phyloP scores from a whole-genome alignment of 2,797 vertebrate genomes.

The Meda fulgida region DNA sequence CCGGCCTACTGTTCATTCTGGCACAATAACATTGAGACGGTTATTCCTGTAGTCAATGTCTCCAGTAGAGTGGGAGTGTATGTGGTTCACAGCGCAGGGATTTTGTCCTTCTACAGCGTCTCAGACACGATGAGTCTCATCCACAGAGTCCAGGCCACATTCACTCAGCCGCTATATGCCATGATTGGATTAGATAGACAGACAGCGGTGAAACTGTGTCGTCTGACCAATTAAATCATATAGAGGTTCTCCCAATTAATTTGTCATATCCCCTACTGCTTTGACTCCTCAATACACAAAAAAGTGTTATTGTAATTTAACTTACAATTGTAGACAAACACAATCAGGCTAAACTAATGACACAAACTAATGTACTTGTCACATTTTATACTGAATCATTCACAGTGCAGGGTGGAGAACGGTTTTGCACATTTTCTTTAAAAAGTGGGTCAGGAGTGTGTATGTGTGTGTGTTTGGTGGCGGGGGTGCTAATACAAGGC shows the following conservation, averaged over 20 bases:
- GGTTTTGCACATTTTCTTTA: too few species aligned
- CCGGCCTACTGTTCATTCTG: background rate
- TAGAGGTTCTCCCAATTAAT: background rate
- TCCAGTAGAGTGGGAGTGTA: background rate
- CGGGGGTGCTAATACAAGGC: too few species aligned
- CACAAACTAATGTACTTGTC: background rate
- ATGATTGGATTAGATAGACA: background rate
- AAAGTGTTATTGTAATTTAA: background rate
- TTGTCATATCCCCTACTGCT: background rate
- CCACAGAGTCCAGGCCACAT: slow-evolving; percentile 13
- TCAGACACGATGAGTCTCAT: background rate
- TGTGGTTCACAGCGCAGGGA: background rate
- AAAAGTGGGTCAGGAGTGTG: too few species aligned
- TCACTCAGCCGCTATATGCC: background rate
- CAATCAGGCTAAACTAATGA: background rate
- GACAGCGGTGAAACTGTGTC: background rate
- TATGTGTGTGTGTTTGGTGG: background rate
- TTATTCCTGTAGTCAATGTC: background rate
- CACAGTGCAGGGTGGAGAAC: too few species aligned
- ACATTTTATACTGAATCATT: background rate
- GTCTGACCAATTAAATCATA: background rate
- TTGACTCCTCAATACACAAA: background rate
- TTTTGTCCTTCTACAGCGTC: background rate
- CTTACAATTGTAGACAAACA: background rate
- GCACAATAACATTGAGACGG: background rate